Evolutionary conservation across 1,140 invertebrate genomes (phyloP), one percentile per base, ranked within the genome.

Genomic region (Leptonema lineaticorne): DNA sequence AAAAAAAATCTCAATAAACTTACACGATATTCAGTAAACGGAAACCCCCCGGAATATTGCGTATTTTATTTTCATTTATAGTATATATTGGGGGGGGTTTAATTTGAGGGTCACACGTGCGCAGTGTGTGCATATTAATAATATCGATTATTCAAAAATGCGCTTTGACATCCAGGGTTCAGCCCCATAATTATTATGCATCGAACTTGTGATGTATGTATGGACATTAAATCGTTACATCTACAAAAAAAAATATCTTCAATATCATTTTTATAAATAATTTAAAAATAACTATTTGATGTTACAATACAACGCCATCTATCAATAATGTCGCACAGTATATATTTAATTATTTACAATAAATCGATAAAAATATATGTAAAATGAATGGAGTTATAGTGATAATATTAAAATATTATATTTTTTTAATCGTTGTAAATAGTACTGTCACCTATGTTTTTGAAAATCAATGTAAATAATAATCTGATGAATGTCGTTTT

Each of bases 111-210:
- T 41, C 37, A 11, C 37, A 41, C 16, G 37, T 41, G 37, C 37
- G 16, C 2, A 3, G 37, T 16, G 37, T 16, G 37, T 16, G 37
- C 37, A 41, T 11, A 41, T 41, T 41, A 53, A 53, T 53, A 48
- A 16, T 53, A 53, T 53, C 50, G 50, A 53, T 53, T 53, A 24
- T 53, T 26, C 50, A 53, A 53, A 53, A 53, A 14, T 53, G 50
- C 50, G 27, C 27, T n/a, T 8, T 24, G 20, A 48, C 18, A 26
- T 24, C 50, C 50, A 24, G 8, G 46, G 22, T 22, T 7, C 41
- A 16, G 7, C 4, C 18, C n/a, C 46, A 11, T 53, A 53, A 53
- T 53, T 53, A 53, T 53, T 26, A 24, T 11, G 22, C n/a, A 26
- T 26, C n/a, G 7, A 4, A 53, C 20, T 24, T 53, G 37, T 41